Percentiles rank a stretch among this genome's conserved stretches.
Conservation (phyloP, 1,140 invertebrate species). For the Saxidomus purpurata region DNA sequence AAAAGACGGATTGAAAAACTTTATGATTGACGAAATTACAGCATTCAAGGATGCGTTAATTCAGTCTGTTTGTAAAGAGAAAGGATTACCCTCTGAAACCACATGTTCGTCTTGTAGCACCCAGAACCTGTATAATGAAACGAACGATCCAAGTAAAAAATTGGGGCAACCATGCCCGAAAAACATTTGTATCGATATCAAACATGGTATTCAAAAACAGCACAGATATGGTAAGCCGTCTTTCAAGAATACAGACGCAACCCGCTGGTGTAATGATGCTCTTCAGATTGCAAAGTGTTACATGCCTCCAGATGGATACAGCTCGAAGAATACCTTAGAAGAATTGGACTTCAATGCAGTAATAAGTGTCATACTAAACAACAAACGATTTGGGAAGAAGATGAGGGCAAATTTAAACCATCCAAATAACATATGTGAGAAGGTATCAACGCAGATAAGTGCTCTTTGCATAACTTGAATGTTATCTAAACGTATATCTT, state of each 20-base stretch:
- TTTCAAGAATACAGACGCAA: not conserved
- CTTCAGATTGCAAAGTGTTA: not conserved
- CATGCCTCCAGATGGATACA: slow-evolving; percentile 12
- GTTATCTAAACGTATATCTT: too few relatives aligned
- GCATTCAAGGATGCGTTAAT: too few relatives aligned
- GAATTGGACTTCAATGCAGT: not conserved
- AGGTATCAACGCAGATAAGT: too few relatives aligned
- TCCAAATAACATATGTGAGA: too few relatives aligned
- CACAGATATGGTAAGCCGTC: not conserved
- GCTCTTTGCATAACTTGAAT: too few relatives aligned
- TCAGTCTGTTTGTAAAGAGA: not conserved
- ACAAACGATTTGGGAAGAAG: not conserved
- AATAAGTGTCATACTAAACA: not conserved
- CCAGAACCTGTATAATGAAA: not conserved
- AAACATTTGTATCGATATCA: not conserved
- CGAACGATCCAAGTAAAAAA: not conserved
- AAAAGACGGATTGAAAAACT: not conserved
- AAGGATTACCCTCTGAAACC: not conserved
- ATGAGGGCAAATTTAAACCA: not conserved
- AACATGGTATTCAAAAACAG: not conserved
- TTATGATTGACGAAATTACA: not conserved
- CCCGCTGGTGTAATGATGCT: not conserved
- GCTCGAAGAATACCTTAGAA: too few relatives aligned
- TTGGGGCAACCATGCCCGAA: not conserved
- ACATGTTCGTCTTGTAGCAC: not conserved